Evolutionary conservation across 2,888 invertebrate species (phyloP).

Genomic region (Cosmia trapezina): DNA sequence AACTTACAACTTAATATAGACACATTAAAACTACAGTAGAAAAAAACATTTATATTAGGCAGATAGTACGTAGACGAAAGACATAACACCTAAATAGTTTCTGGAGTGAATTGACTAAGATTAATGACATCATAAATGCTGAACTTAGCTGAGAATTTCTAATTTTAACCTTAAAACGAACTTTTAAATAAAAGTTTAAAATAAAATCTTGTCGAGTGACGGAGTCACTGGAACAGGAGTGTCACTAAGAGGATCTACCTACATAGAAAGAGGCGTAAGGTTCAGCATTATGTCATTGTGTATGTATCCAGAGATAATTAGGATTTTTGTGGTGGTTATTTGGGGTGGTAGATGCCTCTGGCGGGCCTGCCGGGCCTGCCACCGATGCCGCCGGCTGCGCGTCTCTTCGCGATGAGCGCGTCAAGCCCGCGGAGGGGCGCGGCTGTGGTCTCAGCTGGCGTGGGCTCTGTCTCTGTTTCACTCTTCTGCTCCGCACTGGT

Average conservation of each 20-base stretch:
- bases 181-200: conserved; percentile 54
- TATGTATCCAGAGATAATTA: conserved; percentile 52
- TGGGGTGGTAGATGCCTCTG: conserved; percentile 73
- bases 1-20: conserved; percentile 68
- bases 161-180: conserved; percentile 33
- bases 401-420: conserved; percentile 93
- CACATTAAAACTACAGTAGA: conserved; percentile 70
- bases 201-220: conserved; percentile 22
- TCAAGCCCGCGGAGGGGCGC: conserved; percentile 92
- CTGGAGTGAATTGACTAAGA: conserved; percentile 86
- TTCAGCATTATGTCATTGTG: conserved; percentile 68
- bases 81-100: conserved; percentile 79
- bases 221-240: conserved; percentile 13
- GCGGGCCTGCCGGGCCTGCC: conserved; percentile 80
- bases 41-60: conserved; percentile 68
- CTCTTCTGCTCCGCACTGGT: conserved; percentile 81
- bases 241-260: conserved; percentile 11
- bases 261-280: conserved; percentile 36
- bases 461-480: conserved; percentile 84
- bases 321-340: conserved; percentile 66
- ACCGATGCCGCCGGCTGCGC: conserved; percentile 89
- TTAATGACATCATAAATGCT: conserved; percentile 76
- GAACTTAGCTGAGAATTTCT: conserved; percentile 62
- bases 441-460: conserved; percentile 85
- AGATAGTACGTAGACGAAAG: conserved; percentile 61